These are phyloP conservation scores for Oegoconia quadripuncta DNA, from an alignment of 2,888 invertebrate species.

Conservation along the genomic window DNA sequence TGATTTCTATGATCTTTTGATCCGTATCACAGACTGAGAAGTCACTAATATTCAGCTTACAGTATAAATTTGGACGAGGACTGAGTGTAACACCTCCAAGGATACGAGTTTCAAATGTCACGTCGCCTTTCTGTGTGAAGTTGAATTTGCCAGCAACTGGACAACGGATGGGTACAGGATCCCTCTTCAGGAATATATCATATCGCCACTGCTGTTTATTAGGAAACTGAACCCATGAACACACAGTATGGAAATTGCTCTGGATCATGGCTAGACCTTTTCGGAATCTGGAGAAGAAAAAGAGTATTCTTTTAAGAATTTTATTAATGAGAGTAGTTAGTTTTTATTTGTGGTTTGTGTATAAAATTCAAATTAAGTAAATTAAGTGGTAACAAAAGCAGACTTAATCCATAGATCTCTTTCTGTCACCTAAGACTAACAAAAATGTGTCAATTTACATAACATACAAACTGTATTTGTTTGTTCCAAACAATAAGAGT, in stretches of 20 bases:
- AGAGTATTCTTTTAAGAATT: too few species aligned
- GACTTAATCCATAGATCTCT: too few species aligned
- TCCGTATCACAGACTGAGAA: conserved; percentile 97
- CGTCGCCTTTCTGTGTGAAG: conserved; percentile 95
- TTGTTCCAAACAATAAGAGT: too few species aligned
- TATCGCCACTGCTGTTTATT: conserved; percentile 93
- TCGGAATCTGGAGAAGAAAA: conserved; percentile 81
- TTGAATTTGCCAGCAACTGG: conserved; percentile 98
- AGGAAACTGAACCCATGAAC: conserved; percentile 95
- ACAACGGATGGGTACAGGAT: conserved; percentile 95
- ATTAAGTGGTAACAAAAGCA: too few species aligned
- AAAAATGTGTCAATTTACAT: neutral
- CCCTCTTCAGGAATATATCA: conserved; percentile 89
- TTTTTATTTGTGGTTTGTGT: neutral
- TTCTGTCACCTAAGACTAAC: too few species aligned
- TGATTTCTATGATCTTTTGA: conserved; percentile 95
- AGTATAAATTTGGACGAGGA: conserved; percentile 94
- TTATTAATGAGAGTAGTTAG: too few species aligned
- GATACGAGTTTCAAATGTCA: conserved; percentile 94
- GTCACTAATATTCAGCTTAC: conserved; percentile 96
- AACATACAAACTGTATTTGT: too few species aligned
- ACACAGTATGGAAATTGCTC: conserved; percentile 94
- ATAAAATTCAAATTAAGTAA: too few species aligned
- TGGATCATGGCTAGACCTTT: conserved; percentile 93
- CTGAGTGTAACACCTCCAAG: conserved; percentile 96